Percentiles rank a stretch among this genome's conserved stretches.
phyloP scores from a whole-genome alignment of 64 coral and sea anemone genomes.

The Montipora cactus region DNA sequence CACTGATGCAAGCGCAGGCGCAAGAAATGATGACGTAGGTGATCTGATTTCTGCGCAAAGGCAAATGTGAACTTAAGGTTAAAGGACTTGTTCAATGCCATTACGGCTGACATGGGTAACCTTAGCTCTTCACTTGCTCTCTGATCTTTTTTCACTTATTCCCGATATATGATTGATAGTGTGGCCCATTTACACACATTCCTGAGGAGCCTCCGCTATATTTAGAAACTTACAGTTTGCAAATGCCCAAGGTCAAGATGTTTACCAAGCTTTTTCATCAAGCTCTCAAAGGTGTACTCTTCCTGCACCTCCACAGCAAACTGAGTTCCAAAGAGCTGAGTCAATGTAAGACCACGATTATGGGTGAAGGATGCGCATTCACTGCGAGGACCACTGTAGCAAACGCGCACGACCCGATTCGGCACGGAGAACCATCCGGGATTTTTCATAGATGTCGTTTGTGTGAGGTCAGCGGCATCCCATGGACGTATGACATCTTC shows the following conservation, averaged over 20 bases:
- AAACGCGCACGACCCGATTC: slow-evolving; percentile 75
- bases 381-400: slow-evolving; percentile 92
- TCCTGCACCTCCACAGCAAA: slow-evolving; percentile 92
- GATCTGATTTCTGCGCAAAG: no score
- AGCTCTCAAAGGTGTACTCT: slow-evolving; percentile 79
- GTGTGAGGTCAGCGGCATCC: slow-evolving; percentile 82
- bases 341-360: slow-evolving; percentile 67
- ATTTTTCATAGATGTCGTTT: slow-evolving; percentile 96
- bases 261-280: slow-evolving; percentile 97
- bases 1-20: no score
- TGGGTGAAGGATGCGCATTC: slow-evolving; percentile 95
- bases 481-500: slow-evolving; percentile 78
- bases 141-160: no score
- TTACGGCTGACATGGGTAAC: no score
- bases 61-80: no score
- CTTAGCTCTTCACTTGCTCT: no score
- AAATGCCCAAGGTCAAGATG: slow-evolving; percentile 87
- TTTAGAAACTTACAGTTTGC: slow-evolving; percentile 82
- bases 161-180: no score
- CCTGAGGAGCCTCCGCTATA: no score
- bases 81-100: no score
- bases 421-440: slow-evolving; percentile 86
- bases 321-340: slow-evolving; percentile 81
- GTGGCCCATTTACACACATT: no score
- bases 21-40: no score